A percentile compares a stretch with the other conserved stretches of the same genome.
These are phyloP conservation scores for Eristalis arbustorum DNA, from an alignment of 2,888 invertebrate species.

Conservation along the genomic window DNA sequence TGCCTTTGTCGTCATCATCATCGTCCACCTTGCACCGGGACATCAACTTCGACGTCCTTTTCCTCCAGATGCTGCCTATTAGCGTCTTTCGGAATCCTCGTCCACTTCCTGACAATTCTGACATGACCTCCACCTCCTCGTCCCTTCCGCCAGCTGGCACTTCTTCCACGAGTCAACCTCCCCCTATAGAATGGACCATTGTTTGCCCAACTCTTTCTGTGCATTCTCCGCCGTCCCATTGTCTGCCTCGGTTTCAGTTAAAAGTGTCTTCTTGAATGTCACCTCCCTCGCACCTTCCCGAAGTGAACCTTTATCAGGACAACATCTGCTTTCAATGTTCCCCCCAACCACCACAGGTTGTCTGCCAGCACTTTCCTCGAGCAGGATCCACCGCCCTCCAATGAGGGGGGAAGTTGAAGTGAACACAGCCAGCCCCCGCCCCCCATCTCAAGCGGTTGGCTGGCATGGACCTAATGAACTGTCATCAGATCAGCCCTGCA, in stretches of 20 bases:
- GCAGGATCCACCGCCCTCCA: neutral
- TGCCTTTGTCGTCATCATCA: too few relatives aligned
- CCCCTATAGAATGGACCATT: too few relatives aligned
- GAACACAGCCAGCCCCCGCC: neutral
- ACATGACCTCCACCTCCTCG: too few relatives aligned
- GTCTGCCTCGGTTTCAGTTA: neutral
- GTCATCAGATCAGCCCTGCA: conserved; percentile 49
- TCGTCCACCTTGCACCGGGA: too few relatives aligned
- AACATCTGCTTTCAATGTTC: neutral
- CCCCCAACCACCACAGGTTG: neutral
- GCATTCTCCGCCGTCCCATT: neutral
- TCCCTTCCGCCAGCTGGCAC: neutral
- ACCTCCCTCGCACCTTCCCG: neutral
- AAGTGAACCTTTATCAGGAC: neutral
- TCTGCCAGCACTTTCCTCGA: neutral
- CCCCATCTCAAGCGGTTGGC: neutral
- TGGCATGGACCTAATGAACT: conserved; percentile 55
- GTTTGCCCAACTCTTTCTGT: neutral
- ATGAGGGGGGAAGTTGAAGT: neutral
- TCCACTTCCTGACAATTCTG: too few relatives aligned
- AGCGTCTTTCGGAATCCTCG: too few relatives aligned
- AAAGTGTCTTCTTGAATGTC: neutral
- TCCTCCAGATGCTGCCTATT: too few relatives aligned
- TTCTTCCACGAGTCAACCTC: too few relatives aligned
- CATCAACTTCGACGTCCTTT: too few relatives aligned